Evolutionary conservation across 2,797 vertebrate genomes (phyloP), one percentile per base, ranked within the genome.

Genomic region (Emys orbicularis): DNA sequence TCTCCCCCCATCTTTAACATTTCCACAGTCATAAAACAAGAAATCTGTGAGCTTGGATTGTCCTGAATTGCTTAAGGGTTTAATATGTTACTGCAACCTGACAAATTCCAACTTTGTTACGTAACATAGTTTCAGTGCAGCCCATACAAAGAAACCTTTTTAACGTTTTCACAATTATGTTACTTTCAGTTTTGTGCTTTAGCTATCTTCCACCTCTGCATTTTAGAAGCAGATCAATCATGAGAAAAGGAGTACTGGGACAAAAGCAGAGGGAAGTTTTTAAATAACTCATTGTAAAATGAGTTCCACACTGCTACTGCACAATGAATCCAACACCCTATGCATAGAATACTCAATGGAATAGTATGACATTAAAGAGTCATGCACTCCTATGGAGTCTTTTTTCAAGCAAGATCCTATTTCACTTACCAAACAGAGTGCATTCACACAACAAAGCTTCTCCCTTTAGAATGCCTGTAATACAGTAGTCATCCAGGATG

Each of bases 31-130:
- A 83, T 41, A 96, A 92, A 94, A 37, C 74, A 4, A 84, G 84
- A 86, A 88, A 93, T 77, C 77, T 44, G 2, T 54, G 53, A 90
- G 50, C 27, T 53, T 54, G 31, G 88, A 82, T 88, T 94, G 54
- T 61, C 80, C 53, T 89, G 72, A 89, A 93, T 92, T 93, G 61
- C 86, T 94, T 84, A 88, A 97, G 49, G 87, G 19, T 9, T 84
- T 89, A 90, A 29, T 10, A 6, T 54, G 83, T 84, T 93, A 89
- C 41, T 92, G 85, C 49, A 76, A 56, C n/a, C 61, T 93, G 41
- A 87, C 10, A 90, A 93, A 84, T 5, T 31, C 25, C 88, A 85
- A 88, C 77, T 87, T 72, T 86, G 21, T 86, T 87, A 68, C 12
- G 8, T 81, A 94, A 94, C 57, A 94, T 8, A 31, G 27, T 44